phyloP scores from a whole-genome alignment of 2,797 vertebrate genomes.

The Pyrocephalus nanus region DNA sequence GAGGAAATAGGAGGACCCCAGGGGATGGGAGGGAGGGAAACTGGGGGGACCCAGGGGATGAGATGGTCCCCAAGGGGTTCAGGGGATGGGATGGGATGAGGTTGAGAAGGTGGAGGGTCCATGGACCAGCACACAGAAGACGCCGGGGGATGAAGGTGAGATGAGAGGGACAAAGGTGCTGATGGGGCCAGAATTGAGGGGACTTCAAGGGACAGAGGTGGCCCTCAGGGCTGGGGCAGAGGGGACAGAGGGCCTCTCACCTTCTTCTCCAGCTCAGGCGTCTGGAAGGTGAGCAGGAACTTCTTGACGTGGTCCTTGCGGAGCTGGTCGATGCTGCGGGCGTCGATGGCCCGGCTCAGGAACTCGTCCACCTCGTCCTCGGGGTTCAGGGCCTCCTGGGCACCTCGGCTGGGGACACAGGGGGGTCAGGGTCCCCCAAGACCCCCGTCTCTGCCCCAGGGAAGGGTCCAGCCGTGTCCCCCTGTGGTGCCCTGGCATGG shows the following conservation, averaged over 20 bases:
- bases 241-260: conserved; percentile 48
- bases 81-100: not conserved
- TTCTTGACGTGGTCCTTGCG: conserved; percentile 95
- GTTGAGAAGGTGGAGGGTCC: not conserved
- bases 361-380: conserved; percentile 96
- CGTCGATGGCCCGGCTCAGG: conserved; percentile 91
- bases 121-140: not conserved
- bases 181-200: not conserved
- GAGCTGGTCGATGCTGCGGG: conserved; percentile 94
- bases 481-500: fast-evolving
- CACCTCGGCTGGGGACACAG: conserved; percentile 79
- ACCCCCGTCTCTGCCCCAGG: not conserved
- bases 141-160: not conserved
- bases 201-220: not conserved
- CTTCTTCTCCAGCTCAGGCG: conserved; percentile 92
- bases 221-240: not conserved
- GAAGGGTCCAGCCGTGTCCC: fast-evolving
- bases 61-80: too few species aligned
- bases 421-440: not conserved
- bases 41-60: too few species aligned
- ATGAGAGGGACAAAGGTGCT: not conserved
- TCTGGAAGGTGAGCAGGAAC: conserved; percentile 95
- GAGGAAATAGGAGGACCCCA: too few species aligned
- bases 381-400: conserved; percentile 91
- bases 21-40: too few species aligned